These are phyloP conservation scores for Nephrocerus scutellatus DNA, from an alignment of 2,888 invertebrate genomes.

Conservation along the genomic window DNA sequence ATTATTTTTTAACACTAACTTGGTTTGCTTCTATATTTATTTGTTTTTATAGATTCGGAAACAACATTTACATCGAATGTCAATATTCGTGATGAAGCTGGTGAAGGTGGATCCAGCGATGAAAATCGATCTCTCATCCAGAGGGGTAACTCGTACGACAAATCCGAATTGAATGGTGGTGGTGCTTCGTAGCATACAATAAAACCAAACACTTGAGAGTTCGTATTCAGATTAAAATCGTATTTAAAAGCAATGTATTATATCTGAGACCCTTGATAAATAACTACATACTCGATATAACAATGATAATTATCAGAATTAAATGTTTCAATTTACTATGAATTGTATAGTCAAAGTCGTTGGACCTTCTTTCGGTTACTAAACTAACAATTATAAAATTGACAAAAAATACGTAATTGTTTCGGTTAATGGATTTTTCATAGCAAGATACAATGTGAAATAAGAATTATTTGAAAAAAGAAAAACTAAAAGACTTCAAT, in stretches of 20 bases:
- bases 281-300: constrained; percentile 19
- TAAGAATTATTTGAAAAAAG: too few relatives aligned
- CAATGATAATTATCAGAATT: constrained; percentile 2
- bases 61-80: constrained; percentile 45
- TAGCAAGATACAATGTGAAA: too few relatives aligned
- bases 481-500: neutral
- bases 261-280: constrained; percentile 33
- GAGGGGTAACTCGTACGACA: constrained; percentile 34
- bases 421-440: too few relatives aligned
- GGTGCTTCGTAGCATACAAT: constrained; percentile 41
- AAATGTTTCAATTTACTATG: too few relatives aligned
- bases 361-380: too few relatives aligned
- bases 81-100: constrained; percentile 31
- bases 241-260: constrained; percentile 26
- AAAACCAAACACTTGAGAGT: constrained; percentile 2
- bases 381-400: constrained; percentile 3
- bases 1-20: constrained; percentile 1
- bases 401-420: constrained; percentile 5
- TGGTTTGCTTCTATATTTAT: neutral
- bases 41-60: constrained; percentile 39
- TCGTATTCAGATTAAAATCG: constrained; percentile 19
- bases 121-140: constrained; percentile 45
- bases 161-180: constrained; percentile 26
- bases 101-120: constrained; percentile 36
- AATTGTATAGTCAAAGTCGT: too few relatives aligned